Base-by-base conservation (phyloP, 2,797 vertebrate species). In the Trematomus bernacchii region DNA sequence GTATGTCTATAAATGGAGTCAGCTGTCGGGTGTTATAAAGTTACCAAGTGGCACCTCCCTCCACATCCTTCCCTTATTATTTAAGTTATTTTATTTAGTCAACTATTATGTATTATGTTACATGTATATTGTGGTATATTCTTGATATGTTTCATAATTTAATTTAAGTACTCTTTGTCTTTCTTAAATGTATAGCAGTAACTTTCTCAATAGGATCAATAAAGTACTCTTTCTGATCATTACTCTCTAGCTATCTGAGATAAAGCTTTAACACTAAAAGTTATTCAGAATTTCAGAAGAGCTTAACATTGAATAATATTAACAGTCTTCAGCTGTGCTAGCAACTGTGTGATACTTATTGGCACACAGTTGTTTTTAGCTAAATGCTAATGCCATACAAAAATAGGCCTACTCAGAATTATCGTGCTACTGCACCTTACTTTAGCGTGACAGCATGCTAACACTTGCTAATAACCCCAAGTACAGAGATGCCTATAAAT, bases 1-100 rank as follows among this genome's bases (percentile, higher is more conserved):
- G 72, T 68, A 37, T 37, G 33, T 37, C 33, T 7, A 37, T 37
- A 37, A 53, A 71, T 13, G 55, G 46, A 58, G 54, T 59, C 74
- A 46, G 48, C 53, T 73, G 71, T 68, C 66, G 65, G 71, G 55
- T 82, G 69, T 87, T 83, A 86, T 73, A 84, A 60, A 53, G 77
- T 85, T 89, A 81, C 52, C 10, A 14, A 43, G 66, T 12, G 1
- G 40, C 57, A 73, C 40, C 19, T 75, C 64, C 76, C 42, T 76
- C 42, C 59, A 71, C 78, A 71, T 30, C 58, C 64, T 42, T 30
- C 46, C 33, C 42, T 79, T 67, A 79, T 66, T 70, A 53, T 19
- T 43, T 71, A 77, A 53, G 27, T 27, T 13, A 19, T 51, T 67
- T 51, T 52, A n/a, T 37, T 51, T 47, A n/a, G 16, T 52, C 9